These are phyloP conservation scores for Micromys minutus DNA, from an alignment of 2,113 vertebrate species.

Conservation along the genomic window DNA sequence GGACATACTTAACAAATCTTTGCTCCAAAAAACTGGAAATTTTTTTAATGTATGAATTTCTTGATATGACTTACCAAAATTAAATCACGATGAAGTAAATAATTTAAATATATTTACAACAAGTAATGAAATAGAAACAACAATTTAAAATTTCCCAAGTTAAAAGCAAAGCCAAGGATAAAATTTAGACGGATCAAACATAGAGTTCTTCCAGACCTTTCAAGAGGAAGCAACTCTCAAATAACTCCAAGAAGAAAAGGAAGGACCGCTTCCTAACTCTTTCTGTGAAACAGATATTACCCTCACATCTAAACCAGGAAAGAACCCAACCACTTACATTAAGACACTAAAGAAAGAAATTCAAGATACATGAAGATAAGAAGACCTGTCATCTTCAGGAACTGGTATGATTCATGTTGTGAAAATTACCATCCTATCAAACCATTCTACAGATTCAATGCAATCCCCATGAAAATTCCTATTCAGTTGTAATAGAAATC, in stretches of 20 bases:
- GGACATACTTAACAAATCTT: not conserved
- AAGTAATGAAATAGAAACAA: not conserved
- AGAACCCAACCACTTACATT: not conserved
- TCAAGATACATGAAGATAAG: not conserved
- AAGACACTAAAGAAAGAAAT: not conserved
- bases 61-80: not conserved
- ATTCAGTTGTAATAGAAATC: not conserved
- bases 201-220: not conserved
- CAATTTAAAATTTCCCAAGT: not conserved
- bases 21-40: not conserved
- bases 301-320: not conserved
- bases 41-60: not conserved
- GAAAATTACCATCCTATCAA: not conserved
- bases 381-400: not conserved
- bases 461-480: not conserved
- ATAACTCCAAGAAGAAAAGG: not conserved
- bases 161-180: not conserved
- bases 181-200: not conserved
- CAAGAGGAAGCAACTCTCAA: not conserved
- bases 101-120: not conserved
- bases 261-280: not conserved
- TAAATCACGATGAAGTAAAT: not conserved
- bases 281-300: not conserved
- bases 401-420: not conserved
- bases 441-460: not conserved